Percentiles rank a stretch among this genome's conserved stretches.
These are phyloP conservation scores for Chesias legatella DNA, from an alignment of 2,888 invertebrate genomes.

Conservation along the genomic window DNA sequence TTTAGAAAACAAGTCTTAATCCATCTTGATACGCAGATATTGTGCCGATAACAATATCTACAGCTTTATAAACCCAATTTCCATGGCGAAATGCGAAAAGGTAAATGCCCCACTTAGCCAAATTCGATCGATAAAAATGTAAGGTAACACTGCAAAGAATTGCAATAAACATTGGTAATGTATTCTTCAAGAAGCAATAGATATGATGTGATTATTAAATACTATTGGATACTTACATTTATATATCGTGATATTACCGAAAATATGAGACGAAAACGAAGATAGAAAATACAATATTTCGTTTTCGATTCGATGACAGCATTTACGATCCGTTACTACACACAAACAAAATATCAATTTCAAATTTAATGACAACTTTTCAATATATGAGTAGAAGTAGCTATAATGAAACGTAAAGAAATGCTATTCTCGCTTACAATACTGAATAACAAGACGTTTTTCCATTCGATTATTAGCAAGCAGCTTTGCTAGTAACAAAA, in stretches of 20 bases:
- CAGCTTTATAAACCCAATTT: conserved; percentile 4
- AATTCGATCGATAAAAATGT: conserved; percentile 24
- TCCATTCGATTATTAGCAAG: not conserved
- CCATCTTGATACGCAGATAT: not conserved
- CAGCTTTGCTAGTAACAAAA: too few species aligned
- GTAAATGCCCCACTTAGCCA: conserved; percentile 12
- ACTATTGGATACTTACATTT: conserved; percentile 3
- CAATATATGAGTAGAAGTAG: too few species aligned
- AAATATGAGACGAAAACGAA: conserved; percentile 8
- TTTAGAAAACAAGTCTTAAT: too few species aligned
- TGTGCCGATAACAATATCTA: conserved; percentile 7
- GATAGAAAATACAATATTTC: too few species aligned
- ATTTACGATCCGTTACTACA: conserved; percentile 9
- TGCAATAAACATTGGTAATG: too few species aligned
- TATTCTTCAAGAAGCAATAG: too few species aligned
- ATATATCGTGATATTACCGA: not conserved
- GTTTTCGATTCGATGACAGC: conserved; percentile 16
- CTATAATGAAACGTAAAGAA: too few species aligned
- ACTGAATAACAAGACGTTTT: too few species aligned
- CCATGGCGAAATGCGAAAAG: conserved; percentile 13
- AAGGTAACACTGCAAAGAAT: conserved; percentile 5
- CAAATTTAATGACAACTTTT: too few species aligned
- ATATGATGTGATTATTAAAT: too few species aligned
- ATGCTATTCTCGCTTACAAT: too few species aligned
- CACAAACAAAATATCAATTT: too few species aligned